Percentiles rank a stretch among this genome's conserved stretches.
phyloP scores from a whole-genome alignment of 1,140 invertebrate species.

The Chymomyza costata region DNA sequence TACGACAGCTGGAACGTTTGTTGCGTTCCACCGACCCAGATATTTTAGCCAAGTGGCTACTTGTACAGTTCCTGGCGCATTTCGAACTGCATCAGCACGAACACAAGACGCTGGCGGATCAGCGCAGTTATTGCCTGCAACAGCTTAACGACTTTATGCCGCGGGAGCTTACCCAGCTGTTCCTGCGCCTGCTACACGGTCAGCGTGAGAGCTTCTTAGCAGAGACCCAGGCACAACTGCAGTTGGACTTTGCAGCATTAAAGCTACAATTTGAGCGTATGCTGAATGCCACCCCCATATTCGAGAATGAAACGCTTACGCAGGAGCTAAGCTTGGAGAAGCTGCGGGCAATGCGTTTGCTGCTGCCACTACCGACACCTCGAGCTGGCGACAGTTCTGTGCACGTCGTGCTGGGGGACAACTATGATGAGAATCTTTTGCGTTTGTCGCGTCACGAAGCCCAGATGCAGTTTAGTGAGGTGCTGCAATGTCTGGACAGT shows the following conservation, averaged over 20 bases:
- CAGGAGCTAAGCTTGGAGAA: constrained; percentile 44
- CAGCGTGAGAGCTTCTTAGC: constrained; percentile 1
- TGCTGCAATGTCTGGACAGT: constrained; percentile 14
- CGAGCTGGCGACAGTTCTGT: neutral
- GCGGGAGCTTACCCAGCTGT: constrained; percentile 28
- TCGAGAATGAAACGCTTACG: constrained; percentile 32
- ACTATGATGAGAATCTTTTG: constrained; percentile 52
- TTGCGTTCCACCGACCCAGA: constrained; percentile 18
- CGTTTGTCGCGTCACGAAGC: constrained; percentile 34
- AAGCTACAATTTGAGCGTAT: constrained; percentile 48
- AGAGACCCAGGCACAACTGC: constrained; percentile 12
- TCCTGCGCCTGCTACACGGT: constrained; percentile 36
- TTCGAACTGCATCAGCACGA: constrained; percentile 54
- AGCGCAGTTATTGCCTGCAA: constrained; percentile 42
- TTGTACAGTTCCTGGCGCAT: constrained; percentile 51
- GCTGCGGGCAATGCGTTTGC: constrained; percentile 45
- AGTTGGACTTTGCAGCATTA: constrained; percentile 32
- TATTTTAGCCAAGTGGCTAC: constrained; percentile 49
- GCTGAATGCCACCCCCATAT: constrained; percentile 48
- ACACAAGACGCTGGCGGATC: constrained; percentile 24
- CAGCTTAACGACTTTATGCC: constrained; percentile 52
- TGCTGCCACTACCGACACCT: constrained; percentile 28
- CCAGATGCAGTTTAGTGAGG: constrained; percentile 22
- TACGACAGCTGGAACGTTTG: constrained; percentile 28
- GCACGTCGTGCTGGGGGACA: neutral